phyloP scores from a whole-genome alignment of 2,113 vertebrate species.

The Melospiza melodia region DNA sequence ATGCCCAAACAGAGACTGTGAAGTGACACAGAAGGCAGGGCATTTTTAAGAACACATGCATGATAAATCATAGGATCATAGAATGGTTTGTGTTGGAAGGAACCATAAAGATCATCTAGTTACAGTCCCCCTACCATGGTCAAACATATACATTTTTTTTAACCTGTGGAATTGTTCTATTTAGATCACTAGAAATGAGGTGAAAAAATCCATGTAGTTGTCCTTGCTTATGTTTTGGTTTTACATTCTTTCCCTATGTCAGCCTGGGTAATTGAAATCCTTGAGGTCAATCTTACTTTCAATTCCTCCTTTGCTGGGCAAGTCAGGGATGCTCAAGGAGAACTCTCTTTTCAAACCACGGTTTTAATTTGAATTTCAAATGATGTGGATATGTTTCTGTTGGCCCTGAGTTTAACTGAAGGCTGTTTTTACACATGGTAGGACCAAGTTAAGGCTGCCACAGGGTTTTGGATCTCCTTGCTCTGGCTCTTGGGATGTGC shows the following conservation, averaged over 20 bases:
- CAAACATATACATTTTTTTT: not conserved
- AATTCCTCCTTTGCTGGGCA: not conserved
- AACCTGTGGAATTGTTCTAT: not conserved
- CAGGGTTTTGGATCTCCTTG: not conserved
- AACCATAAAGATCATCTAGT: not conserved
- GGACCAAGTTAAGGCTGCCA: not conserved
- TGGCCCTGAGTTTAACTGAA: not conserved
- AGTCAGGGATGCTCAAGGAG: not conserved
- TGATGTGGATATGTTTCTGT: not conserved
- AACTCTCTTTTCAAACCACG: not conserved
- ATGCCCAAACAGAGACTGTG: not conserved
- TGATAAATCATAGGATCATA: not conserved
- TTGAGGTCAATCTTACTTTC: not conserved
- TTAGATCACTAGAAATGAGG: not conserved
- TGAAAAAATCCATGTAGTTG: not conserved
- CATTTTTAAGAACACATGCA: not conserved
- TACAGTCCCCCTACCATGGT: not conserved
- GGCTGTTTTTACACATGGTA: not conserved
- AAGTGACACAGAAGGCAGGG: not conserved
- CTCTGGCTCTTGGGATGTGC: not conserved
- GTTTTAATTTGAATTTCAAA: constrained; percentile 1
- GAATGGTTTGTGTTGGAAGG: not conserved
- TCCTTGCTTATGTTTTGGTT: not conserved
- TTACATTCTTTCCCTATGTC: not conserved
- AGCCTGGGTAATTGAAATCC: not conserved